Percentiles rank a stretch among this genome's conserved stretches.
These are phyloP conservation scores for Drosophila micromelanica DNA, from an alignment of 1,140 invertebrate genomes.

Conservation along the genomic window DNA sequence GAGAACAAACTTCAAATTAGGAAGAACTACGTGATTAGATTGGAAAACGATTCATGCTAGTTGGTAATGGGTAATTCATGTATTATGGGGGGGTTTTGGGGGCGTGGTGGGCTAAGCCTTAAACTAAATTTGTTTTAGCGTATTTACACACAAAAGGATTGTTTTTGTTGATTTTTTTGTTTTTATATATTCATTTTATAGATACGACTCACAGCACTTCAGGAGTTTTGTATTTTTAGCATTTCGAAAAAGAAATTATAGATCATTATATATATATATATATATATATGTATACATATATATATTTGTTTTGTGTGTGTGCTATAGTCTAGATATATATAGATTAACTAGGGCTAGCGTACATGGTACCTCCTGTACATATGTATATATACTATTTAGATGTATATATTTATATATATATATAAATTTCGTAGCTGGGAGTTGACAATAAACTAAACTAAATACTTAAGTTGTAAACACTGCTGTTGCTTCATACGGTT, in stretches of 20 bases:
- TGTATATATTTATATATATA: constrained; percentile 16
- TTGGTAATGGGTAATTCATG: no score
- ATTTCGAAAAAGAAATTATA: constrained; percentile 56
- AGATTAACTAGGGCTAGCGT: constrained; percentile 8
- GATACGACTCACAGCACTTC: constrained; percentile 80
- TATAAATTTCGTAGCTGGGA: constrained; percentile 40
- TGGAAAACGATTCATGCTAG: no score
- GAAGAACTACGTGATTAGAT: no score
- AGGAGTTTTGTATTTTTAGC: constrained; percentile 61
- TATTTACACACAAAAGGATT: no score
- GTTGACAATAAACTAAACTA: constrained; percentile 59
- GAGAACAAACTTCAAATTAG: constrained; percentile 64
- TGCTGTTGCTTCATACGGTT: constrained; percentile 20
- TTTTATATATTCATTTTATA: constrained; percentile 30
- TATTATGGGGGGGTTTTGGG: no score
- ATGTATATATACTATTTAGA: constrained; percentile 20
- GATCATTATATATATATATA: constrained; percentile 29
- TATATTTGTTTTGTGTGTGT: constrained; percentile 28
- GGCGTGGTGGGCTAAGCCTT: no score
- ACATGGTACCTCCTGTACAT: neutral
- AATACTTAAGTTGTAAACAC: constrained; percentile 71
- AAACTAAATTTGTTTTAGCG: no score
- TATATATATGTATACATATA: constrained; percentile 23
- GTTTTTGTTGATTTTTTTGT: neutral
- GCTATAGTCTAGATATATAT: constrained; percentile 38